phyloP scores from a whole-genome alignment of 92 coral and sea anemone species.

The Virgularia gustaviana region DNA sequence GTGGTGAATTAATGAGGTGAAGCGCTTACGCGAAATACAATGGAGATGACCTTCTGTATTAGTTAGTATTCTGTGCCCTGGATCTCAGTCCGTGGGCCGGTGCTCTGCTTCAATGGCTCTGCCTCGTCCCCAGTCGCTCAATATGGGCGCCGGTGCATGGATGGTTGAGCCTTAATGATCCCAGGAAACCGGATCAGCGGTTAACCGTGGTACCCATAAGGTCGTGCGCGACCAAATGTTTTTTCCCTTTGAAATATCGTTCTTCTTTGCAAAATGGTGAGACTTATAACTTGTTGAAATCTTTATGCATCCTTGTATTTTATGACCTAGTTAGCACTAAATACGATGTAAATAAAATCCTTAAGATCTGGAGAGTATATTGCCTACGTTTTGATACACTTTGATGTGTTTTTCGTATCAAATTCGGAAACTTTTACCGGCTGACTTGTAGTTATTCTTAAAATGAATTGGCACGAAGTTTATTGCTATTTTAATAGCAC shows the following conservation, averaged over 20 bases:
- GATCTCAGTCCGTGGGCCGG: background rate
- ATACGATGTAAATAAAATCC: background rate
- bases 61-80: background rate
- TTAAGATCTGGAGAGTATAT: background rate
- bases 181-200: background rate
- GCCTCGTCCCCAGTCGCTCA: background rate
- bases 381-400: background rate
- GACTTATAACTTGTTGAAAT: conserved; percentile 1
- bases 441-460: too few species aligned
- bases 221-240: conserved; percentile 7
- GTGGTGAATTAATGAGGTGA: too few species aligned
- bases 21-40: too few species aligned
- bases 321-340: background rate
- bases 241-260: conserved; percentile 16
- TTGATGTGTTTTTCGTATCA: background rate
- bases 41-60: background rate
- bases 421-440: background rate
- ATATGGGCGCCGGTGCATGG: background rate
- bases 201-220: conserved; percentile 7
- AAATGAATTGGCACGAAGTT: too few species aligned
- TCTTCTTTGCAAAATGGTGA: conserved; percentile 23
- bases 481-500: background rate
- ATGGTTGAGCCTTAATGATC: background rate
- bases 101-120: background rate
- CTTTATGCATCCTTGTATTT: conserved; percentile 15